Evolutionary conservation across 2,797 vertebrate genomes (phyloP).

Genomic region (Buceros bicornis): DNA sequence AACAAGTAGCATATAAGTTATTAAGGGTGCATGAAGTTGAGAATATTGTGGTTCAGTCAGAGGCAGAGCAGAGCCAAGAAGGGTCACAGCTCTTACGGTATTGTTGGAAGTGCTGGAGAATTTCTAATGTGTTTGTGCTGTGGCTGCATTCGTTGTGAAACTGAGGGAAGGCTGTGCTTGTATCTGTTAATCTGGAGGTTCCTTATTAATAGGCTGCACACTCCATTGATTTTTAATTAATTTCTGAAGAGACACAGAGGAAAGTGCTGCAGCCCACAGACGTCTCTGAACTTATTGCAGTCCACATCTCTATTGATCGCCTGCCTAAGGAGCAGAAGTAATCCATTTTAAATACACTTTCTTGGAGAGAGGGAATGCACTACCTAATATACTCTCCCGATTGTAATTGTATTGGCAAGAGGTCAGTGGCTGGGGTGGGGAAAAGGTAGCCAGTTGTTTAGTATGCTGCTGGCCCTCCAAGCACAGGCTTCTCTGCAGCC

Average conservation of each 20-base stretch:
- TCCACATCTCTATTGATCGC: conserved; percentile 90
- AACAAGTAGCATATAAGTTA: neutral
- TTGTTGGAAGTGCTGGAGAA: neutral
- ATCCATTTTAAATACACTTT: conserved; percentile 93
- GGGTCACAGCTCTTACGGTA: neutral
- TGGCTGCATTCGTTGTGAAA: neutral
- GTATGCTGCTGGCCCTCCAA: neutral
- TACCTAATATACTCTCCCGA: conserved; percentile 39
- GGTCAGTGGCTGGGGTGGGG: conserved; percentile 53
- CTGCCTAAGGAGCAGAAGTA: conserved; percentile 86
- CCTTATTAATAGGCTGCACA: conserved; percentile 92
- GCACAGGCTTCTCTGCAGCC: neutral
- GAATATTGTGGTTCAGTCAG: neutral
- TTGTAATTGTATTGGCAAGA: conserved; percentile 79
- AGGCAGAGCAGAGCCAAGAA: neutral
- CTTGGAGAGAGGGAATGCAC: conserved; percentile 65
- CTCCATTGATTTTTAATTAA: conserved; percentile 96
- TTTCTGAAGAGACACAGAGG: conserved; percentile 86
- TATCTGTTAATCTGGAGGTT: conserved; percentile 79
- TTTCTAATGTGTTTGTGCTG: neutral
- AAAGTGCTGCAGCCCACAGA: conserved; percentile 86
- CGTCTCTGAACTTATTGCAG: conserved; percentile 87
- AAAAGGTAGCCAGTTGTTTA: neutral
- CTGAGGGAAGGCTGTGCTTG: conserved; percentile 37
- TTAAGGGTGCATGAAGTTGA: neutral